Evolutionary conservation across 2,113 vertebrate species (phyloP), one percentile per base, ranked within the genome.

Genomic region (Saiga tatarica): DNA sequence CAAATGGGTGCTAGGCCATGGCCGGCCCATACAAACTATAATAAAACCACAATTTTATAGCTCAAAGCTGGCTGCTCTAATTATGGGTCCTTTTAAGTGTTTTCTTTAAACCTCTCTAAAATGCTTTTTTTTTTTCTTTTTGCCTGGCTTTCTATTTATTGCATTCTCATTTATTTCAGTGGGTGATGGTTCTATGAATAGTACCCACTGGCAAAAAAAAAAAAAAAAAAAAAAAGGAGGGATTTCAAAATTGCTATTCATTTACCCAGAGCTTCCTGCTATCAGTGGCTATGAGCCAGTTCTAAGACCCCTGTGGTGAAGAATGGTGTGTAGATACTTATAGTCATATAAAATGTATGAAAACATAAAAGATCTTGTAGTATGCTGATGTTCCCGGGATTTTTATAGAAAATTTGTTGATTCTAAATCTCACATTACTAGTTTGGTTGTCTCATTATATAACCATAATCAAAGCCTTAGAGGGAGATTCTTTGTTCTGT

Each of bases 241-340:
- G 6, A 76, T 97, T 97, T 98, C 95, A 93, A 87, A 98, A 30
- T 96, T 97, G 78, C 97, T 98, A 2, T 96, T 97, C 30, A 39
- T 95, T 96, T 98, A 57, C 81, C 74, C 78, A 97, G 96, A 97
- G n/a, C 67, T 97, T 30, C 52, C 60, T 95, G 28, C 93, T 97
- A 13, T 42, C 79, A 95, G 50, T 64, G 91, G 17, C 95, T 93
- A 23, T 96, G 76, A 95, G 55, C 67, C 76, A 85, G 47, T 96
- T 96, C 96, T 87, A 57, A 97, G 96, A 60, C 57, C 79, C 60
- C 26, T 85, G 0, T 30, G 81, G 19, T 96, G 10, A 90, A 97
- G 28, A 97, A 64, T 57, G 45, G 57, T 95, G 57, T 94, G 78
- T 97, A 47, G 39, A 60, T 91, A 91, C 47, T 26, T 67, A 25